Base-by-base conservation (phyloP, 2,888 invertebrate genomes). In the Melinaea menophilus region DNA sequence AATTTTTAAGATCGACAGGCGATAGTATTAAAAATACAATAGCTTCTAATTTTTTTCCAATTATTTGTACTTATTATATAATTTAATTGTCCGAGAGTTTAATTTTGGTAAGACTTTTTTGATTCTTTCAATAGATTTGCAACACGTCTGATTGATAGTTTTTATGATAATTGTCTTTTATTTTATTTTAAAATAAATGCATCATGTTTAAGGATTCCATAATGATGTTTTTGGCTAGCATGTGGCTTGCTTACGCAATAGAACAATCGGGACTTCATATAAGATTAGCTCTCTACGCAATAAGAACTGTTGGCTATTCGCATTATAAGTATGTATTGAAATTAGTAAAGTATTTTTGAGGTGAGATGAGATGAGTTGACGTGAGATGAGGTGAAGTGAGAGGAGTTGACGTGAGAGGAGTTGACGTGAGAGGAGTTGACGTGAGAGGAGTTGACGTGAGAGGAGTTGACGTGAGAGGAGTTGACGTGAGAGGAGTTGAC, bases 251-350 rank as follows among this genome's bases (percentile, higher is more conserved):
- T 0, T 80, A 75, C 58, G 79, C 87, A 0, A 82, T 89, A 2
- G 88, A 89, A 65, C 88, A 88, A 60, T 88, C 85, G 22, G 88
- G 88, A 3, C 72, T 89, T 13, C 89, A 89, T 58, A 80, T 78
- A 48, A 79, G 88, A 31, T 59, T 90, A 88, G 73, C 86, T 70
- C 72, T 91, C 70, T 55, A 71, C 74, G 71, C 80, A 65, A 82
- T 89, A 48, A 72, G 86, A 71, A 13, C 78, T 54, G 80, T 88
- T 56, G 89, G 89, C 2, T 89, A 84, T 59, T 88, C 88, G 1
- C 88, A 88, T 73, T 75, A 78, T 54, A 88, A 76, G 88, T 85
- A 71, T 63, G 72, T 59, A 41, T 9, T 1, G 5, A 22, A 41
- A 9, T 11, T 34, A 31, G 9, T 11, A 0, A 13, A 58, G 47